Base-by-base conservation (phyloP, 53 echinoderm and acorn worm species). In the Holothuria scabra region DNA sequence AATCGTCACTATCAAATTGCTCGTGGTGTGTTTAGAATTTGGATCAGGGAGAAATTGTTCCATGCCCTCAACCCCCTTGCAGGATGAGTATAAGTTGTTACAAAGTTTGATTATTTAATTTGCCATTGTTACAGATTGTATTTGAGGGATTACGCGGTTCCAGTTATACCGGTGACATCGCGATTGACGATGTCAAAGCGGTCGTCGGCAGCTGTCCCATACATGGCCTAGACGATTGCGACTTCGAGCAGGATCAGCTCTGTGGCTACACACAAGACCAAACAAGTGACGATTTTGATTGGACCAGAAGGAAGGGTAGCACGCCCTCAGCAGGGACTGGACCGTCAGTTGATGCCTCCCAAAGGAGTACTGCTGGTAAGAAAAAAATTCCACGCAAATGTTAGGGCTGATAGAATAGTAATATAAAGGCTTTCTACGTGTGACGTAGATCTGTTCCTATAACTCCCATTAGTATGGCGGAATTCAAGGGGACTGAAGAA, bases 71-170 rank as follows among this genome's bases (percentile, higher is more conserved):
- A n/a, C n/a, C n/a, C n/a, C n/a, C n/a, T n/a, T n/a, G n/a, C n/a
- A n/a, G n/a, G n/a, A n/a, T n/a, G n/a, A n/a, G n/a, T n/a, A n/a
- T n/a, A n/a, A n/a, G n/a, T n/a, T n/a, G n/a, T n/a, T n/a, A n/a
- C n/a, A n/a, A n/a, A n/a, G n/a, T n/a, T n/a, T n/a, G n/a, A n/a
- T 41, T 41, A 8, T 41, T 3, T 35, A 10, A 41, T 61, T 20
- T 0, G 24, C 23, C 12, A 24, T 30, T 60, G 38, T 75, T 59
- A 16, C 82, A 91, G 94, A 72, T 90, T 26, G 89, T 92, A n/a
- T 94, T 94, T 93, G 95, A 95, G 80, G 85, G 86, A n/a, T 89
- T 90, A 3, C 81, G 85, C 38, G 95, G 93, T 1, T 41, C 60
- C 1, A 86, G 86, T 60, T 87, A 68, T 75, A 74, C 34, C 20